Percentiles rank a stretch among this genome's conserved stretches.
Evolutionary conservation across 2,797 vertebrate genomes (phyloP).

Genomic region (Sylvia borin): DNA sequence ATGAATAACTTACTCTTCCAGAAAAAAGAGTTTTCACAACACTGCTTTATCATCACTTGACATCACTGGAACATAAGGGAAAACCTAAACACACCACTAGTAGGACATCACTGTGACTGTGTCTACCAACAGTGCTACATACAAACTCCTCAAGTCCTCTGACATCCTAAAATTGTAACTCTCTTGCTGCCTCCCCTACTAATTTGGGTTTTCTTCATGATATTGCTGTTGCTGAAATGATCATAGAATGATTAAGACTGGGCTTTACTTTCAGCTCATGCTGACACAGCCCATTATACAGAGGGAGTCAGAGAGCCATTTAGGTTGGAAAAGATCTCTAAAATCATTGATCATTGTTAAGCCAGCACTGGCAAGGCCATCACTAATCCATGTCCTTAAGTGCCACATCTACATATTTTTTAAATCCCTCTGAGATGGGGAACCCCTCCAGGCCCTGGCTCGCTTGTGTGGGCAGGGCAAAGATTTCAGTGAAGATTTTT

Average conservation of each 20-base stretch:
- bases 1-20: neutral
- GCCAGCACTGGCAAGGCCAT: neutral
- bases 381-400: neutral
- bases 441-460: no score
- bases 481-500: neutral
- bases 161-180: neutral
- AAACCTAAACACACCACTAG: neutral
- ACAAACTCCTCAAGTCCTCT: neutral
- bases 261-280: neutral
- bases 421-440: neutral
- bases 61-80: neutral
- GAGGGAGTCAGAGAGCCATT: neutral
- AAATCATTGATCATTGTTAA: neutral
- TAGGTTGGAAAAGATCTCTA: neutral
- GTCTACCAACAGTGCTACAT: neutral
- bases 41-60: neutral
- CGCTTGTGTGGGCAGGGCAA: neutral
- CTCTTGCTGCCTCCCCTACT: neutral
- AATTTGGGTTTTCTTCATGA: constrained; percentile 5
- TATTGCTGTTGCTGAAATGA: constrained; percentile 15
- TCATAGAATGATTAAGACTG: neutral
- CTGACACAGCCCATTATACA: neutral
- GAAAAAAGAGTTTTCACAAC: neutral
- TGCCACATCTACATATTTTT: neutral
- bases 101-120: neutral